Conservation (phyloP, 2,113 vertebrate species). For the Megaptera novaeangliae region DNA sequence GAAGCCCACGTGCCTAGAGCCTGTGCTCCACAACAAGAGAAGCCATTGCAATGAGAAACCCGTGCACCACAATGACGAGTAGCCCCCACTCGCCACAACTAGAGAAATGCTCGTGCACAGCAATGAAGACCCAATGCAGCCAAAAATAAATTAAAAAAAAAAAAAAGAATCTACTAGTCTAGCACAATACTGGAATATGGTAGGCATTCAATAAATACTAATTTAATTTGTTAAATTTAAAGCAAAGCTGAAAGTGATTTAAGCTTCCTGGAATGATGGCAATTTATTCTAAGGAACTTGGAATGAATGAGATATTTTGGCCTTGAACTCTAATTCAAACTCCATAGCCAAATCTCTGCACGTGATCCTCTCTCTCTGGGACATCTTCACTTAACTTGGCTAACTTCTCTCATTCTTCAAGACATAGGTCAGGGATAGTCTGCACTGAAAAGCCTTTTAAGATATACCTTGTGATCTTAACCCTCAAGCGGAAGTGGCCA, state of each 20-base stretch:
- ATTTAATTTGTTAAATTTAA: background rate
- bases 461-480: background rate
- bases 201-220: background rate
- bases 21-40: no score
- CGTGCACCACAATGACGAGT: no score
- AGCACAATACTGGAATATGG: background rate
- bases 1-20: no score
- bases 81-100: no score
- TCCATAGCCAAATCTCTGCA: background rate
- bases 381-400: background rate
- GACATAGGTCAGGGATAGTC: background rate
- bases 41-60: no score
- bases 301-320: background rate
- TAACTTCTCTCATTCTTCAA: conserved; percentile 10
- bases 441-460: background rate
- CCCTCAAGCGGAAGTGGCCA: background rate
- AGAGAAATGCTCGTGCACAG: no score
- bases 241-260: background rate
- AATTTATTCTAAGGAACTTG: background rate
- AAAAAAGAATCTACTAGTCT: background rate
- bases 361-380: background rate
- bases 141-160: no score
- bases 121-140: no score
- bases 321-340: background rate
- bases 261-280: background rate